Base-by-base conservation (phyloP, 2,888 invertebrate species). In the Hypena proboscidalis region DNA sequence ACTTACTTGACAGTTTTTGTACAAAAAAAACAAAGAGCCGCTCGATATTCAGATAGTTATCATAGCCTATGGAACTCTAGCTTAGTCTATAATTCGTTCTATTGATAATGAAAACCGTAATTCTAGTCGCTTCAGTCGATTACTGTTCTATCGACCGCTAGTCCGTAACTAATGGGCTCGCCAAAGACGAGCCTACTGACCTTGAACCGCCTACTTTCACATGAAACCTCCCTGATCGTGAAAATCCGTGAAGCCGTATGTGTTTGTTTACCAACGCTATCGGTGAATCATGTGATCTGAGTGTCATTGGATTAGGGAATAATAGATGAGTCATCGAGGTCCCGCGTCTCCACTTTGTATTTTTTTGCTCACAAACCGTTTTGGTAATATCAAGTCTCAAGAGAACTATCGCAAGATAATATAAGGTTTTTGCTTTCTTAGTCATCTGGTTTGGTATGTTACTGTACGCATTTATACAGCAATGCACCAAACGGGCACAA, bases 131-230 rank as follows among this genome's bases (percentile, higher is more conserved):
- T 58, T 53, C 44, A 43, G n/a, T 21, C 42, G 25, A 35, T 50
- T 57, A 50, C 39, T 31, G 45, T 55, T 43, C 51, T 80, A 83
- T 83, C 80, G 81, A 82, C 71, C 78, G 72, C 61, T 83, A 80
- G 81, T 82, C 71, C 78, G 72, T 62, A 60, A 62, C 31, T 31
- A 42, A 41, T 41, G 38, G 31, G 38, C 50, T 44, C 49, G 55
- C 41, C 67, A 61, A 57, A 49, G 56, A 58, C 67, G 50, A 63
- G 47, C 54, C 45, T 58, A 68, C 62, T 75, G 72, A 77, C 85
- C 84, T 85, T 85, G 83, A 66, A 66, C 62, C 71, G 67, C 77
- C 64, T 59, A 61, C 69, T 70, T 81, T 82, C 77, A 70, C 79
- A 73, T 73, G 58, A 67, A 71, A 62, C 59, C 64, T 48, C 59